Conservation (phyloP, 2,888 invertebrate species). For the Ellobium chinense region DNA sequence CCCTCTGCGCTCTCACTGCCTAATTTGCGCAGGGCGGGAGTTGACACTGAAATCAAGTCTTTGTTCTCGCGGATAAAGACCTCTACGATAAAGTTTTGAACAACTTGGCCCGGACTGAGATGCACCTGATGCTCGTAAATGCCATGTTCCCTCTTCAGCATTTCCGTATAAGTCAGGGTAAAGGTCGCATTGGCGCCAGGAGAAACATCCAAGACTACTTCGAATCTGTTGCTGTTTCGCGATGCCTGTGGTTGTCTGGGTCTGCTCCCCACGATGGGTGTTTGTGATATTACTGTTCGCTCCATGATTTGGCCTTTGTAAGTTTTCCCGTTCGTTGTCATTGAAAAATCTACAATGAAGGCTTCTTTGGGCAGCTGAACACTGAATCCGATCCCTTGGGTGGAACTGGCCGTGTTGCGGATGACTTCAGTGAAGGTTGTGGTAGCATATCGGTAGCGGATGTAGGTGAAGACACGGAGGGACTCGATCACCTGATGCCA, state of each 20-base stretch:
- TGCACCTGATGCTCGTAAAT: slow-evolving; percentile 86
- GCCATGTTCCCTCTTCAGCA: slow-evolving; percentile 84
- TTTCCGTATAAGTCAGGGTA: slow-evolving; percentile 87
- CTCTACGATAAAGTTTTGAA: slow-evolving; percentile 84
- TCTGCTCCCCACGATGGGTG: too few species aligned
- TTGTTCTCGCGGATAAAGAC: slow-evolving; percentile 81
- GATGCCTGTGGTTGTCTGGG: not conserved
- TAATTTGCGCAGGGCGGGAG: not conserved
- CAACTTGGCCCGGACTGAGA: slow-evolving; percentile 84
- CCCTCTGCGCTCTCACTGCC: not conserved
- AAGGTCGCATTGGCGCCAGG: slow-evolving; percentile 84
- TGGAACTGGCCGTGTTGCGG: not conserved
- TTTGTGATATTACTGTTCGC: not conserved
- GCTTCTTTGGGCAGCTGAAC: slow-evolving; percentile 1
- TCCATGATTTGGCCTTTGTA: slow-evolving; percentile 2
- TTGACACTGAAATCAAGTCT: not conserved
- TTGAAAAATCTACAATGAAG: not conserved
- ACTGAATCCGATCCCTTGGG: not conserved
- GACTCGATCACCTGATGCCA: slow-evolving; percentile 1
- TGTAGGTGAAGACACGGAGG: not conserved
- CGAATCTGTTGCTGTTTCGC: slow-evolving; percentile 66
- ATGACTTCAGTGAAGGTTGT: not conserved
- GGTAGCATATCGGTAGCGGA: not conserved
- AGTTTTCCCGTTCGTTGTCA: not conserved
- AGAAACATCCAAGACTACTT: slow-evolving; percentile 84